phyloP scores from a whole-genome alignment of 1,140 invertebrate species.

The Batillaria attramentaria region DNA sequence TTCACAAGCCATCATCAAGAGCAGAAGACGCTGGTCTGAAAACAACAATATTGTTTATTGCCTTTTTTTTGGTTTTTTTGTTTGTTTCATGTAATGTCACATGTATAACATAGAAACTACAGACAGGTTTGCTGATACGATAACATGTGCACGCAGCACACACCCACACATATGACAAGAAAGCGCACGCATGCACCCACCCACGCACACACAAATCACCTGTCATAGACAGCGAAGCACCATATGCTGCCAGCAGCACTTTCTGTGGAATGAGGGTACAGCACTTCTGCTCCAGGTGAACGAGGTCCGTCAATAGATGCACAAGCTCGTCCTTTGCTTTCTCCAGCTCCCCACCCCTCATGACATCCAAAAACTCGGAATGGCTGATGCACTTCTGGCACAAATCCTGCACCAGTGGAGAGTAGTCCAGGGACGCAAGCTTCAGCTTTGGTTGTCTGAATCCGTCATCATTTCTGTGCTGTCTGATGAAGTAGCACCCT shows the following conservation, averaged over 20 bases:
- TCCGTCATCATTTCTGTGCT: too few relatives aligned
- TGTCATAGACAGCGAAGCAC: slow-evolving; percentile 10
- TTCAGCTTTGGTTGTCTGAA: too few relatives aligned
- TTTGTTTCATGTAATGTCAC: too few relatives aligned
- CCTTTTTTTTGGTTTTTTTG: too few relatives aligned
- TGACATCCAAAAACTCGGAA: slow-evolving; percentile 16
- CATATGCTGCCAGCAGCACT: slow-evolving; percentile 8
- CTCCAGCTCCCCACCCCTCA: slow-evolving; percentile 3
- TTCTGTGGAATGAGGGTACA: background rate
- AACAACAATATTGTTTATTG: background rate
- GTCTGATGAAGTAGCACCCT: too few relatives aligned
- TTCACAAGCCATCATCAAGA: background rate
- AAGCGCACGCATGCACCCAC: background rate
- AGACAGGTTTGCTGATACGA: background rate
- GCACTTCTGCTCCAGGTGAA: slow-evolving; percentile 9
- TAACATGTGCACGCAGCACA: background rate
- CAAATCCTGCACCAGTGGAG: slow-evolving; percentile 17
- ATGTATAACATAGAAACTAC: too few relatives aligned
- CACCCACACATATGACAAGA: background rate
- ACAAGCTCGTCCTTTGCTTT: slow-evolving; percentile 19
- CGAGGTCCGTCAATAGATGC: background rate
- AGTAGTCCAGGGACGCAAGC: too few relatives aligned
- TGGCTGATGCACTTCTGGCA: slow-evolving; percentile 22
- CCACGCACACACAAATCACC: background rate
- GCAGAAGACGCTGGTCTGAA: slow-evolving; percentile 5